Base-by-base conservation (phyloP, 2,888 invertebrate species). In the Notodonta ziczac region DNA sequence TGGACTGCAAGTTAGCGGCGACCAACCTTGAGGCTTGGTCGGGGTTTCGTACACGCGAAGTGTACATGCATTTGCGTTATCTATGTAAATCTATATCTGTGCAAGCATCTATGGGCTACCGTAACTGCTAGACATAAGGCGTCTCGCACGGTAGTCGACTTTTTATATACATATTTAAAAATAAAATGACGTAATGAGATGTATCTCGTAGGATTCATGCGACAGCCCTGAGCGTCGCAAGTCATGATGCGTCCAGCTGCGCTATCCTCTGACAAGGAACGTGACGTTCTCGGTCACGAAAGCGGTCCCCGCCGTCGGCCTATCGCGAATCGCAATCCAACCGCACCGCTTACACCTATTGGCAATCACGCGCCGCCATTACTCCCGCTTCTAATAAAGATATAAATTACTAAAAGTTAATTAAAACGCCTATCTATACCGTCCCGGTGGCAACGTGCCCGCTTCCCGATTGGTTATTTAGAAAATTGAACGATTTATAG, bases 321-420 rank as follows among this genome's bases (percentile, higher is more conserved):
- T 85, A 87, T 89, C 89, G 83, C 83, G 88, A 89, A 87, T 89
- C 89, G 83, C 83, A 88, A 89, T 89, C 83, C 52, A 52, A 10
- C 13, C 54, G 35, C 53, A 35, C 72, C 72, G 68, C 73, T 24
- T 24, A 24, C 24, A 24, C 24, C 74, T 83, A 84, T 85, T 87
- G 84, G 83, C 89, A 88, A 91, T 90, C 90, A 86, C 83, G 85
- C 73, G 75, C 78, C 66, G 70, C 89, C 85, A 87, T 88, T 89
- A 88, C 82, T 80, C 73, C 69, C 67, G 80, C 83, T 77, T 86
- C 83, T 89, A 90, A 91, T 92, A 89, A 87, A 92, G 90, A 90
- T 90, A 92, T 93, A 91, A 91, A 90, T 91, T 88, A 89, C 86
- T 82, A 88, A 90, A 91, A 90, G 84, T 90, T 91, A 90, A 92